Conservation (phyloP, 2,113 vertebrate species). For the Forbesichthys papilliferus region DNA sequence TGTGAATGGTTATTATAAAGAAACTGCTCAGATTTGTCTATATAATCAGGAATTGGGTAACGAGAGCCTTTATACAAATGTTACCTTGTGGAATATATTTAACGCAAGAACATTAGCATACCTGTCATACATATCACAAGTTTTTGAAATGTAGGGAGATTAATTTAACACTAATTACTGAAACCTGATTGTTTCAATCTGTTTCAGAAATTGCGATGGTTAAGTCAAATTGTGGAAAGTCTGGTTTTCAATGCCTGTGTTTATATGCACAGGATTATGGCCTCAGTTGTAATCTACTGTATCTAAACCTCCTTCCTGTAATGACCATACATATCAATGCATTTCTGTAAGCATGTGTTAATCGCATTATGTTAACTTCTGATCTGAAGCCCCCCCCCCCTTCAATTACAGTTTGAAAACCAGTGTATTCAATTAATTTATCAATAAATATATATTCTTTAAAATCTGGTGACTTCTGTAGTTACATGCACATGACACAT, state of each 20-base stretch:
- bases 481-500: conserved; percentile 1
- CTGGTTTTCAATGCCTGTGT: conserved; percentile 9
- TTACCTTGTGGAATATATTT: too few species aligned
- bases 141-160: conserved; percentile 3
- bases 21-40: conserved; percentile 14
- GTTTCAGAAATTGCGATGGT: neutral
- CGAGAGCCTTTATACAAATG: too few species aligned
- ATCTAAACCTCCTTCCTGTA: conserved; percentile 38
- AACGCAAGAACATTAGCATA: conserved; percentile 15
- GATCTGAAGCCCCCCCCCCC: conserved; percentile 38
- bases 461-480: conserved; percentile 34
- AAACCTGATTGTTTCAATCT: conserved; percentile 1
- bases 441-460: conserved; percentile 71
- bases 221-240: neutral
- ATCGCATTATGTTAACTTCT: conserved; percentile 62
- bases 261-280: conserved; percentile 28
- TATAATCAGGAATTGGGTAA: neutral
- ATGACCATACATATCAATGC: conserved; percentile 43
- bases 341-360: conserved; percentile 65
- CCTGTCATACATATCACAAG: conserved; percentile 14
- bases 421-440: conserved; percentile 50
- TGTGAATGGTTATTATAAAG: neutral
- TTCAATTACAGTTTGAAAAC: conserved; percentile 46
- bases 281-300: conserved; percentile 11
- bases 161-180: neutral